These are phyloP conservation scores for Hippocampus mohnikei DNA, from an alignment of 2,113 vertebrate species.

Conservation along the genomic window DNA sequence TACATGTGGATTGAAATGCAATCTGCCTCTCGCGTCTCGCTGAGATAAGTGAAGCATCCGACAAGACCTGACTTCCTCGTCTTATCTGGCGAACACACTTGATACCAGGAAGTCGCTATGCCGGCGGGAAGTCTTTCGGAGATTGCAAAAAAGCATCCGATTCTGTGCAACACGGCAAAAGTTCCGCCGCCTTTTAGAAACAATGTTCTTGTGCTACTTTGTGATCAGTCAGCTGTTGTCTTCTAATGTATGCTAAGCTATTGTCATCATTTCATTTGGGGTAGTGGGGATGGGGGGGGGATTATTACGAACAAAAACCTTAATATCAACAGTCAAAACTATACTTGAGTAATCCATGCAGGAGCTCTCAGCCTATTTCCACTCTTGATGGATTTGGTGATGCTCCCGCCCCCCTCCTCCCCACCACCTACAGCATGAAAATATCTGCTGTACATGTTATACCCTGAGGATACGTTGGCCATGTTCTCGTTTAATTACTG, in stretches of 20 bases:
- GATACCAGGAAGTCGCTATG: conserved; percentile 71
- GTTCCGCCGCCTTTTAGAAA: conserved; percentile 49
- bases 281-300: conserved; percentile 37
- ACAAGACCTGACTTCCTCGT: conserved; percentile 75
- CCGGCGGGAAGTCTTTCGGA: conserved; percentile 72
- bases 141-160: conserved; percentile 74
- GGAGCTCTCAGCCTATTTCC: conserved; percentile 73
- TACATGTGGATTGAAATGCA: conserved; percentile 79
- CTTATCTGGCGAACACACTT: conserved; percentile 74
- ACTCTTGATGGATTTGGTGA: conserved; percentile 87
- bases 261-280: conserved; percentile 85
- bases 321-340: conserved; percentile 74
- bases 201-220: conserved; percentile 55
- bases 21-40: conserved; percentile 75
- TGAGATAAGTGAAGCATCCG: conserved; percentile 77
- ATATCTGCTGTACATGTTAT: conserved; percentile 84
- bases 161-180: conserved; percentile 69
- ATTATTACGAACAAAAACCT: conserved; percentile 86
- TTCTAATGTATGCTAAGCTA: conserved; percentile 83
- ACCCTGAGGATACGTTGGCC: conserved; percentile 82
- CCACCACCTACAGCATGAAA: conserved; percentile 75
- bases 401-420: conserved; percentile 70
- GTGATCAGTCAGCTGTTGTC: conserved; percentile 79
- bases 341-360: conserved; percentile 82
- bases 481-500: conserved; percentile 97